Conservation (phyloP, 2,797 vertebrate genomes). For the Crypturellus tataupa region DNA sequence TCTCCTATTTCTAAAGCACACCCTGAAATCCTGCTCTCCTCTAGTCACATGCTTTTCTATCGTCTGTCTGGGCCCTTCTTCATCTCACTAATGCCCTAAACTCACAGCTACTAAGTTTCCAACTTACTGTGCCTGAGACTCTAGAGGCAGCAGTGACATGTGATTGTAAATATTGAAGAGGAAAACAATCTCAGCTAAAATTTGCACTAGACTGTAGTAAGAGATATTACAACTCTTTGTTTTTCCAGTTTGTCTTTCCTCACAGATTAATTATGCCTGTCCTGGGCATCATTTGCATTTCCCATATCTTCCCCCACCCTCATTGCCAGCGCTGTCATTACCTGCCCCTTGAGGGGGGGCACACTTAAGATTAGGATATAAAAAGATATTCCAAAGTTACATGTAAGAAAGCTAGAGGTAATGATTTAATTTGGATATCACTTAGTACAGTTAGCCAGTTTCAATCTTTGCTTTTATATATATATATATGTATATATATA, state of each 20-base stretch:
- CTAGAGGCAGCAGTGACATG: neutral
- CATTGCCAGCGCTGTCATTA: neutral
- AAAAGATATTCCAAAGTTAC: neutral
- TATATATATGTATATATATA: too few species aligned
- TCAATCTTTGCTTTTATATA: neutral
- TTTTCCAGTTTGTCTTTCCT: neutral
- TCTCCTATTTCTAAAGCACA: neutral
- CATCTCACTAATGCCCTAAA: neutral
- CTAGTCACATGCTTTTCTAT: neutral
- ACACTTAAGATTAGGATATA: neutral
- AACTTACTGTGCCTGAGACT: neutral
- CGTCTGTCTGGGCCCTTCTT: neutral
- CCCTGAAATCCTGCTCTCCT: neutral
- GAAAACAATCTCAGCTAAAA: neutral
- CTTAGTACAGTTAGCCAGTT: neutral
- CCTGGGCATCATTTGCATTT: neutral
- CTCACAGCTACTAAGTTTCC: neutral
- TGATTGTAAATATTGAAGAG: neutral
- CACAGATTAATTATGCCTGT: neutral
- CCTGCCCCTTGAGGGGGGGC: neutral
- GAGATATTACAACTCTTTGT: neutral
- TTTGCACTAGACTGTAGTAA: neutral
- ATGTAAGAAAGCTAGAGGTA: neutral
- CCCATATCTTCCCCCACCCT: neutral
- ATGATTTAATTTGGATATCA: neutral